Conservation (phyloP, 2,113 vertebrate genomes). For the Halichoerus grypus region DNA sequence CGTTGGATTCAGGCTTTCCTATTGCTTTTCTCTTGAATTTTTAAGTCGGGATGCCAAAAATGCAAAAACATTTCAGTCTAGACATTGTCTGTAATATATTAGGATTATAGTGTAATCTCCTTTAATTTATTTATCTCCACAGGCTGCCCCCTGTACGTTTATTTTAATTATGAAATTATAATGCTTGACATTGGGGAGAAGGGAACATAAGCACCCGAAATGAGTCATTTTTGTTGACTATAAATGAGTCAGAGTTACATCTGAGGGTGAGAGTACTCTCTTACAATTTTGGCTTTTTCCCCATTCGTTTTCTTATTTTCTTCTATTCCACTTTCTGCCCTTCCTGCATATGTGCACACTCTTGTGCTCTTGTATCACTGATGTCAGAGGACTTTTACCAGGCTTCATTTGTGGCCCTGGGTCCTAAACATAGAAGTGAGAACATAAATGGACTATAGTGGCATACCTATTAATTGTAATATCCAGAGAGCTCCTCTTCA, state of each 20-base stretch:
- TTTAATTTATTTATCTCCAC: background rate
- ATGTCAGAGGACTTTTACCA: background rate
- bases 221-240: constrained; percentile 65
- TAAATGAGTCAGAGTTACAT: constrained; percentile 62
- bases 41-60: constrained; percentile 39
- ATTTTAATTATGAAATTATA: constrained; percentile 63
- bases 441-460: background rate
- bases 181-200: constrained; percentile 29
- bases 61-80: constrained; percentile 36
- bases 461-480: constrained; percentile 1
- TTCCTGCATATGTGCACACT: background rate
- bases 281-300: constrained; percentile 52
- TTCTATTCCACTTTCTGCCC: background rate
- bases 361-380: background rate
- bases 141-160: background rate
- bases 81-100: constrained; percentile 1
- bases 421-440: background rate
- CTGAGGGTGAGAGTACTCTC: constrained; percentile 5
- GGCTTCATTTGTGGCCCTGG: background rate
- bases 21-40: constrained; percentile 60
- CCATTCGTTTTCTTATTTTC: background rate
- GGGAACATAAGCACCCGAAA: background rate
- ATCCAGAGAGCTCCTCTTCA: background rate
- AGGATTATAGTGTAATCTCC: background rate
- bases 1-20: constrained; percentile 24